phyloP scores from a whole-genome alignment of 2,888 invertebrate species.

The Seira sanloemensis region DNA sequence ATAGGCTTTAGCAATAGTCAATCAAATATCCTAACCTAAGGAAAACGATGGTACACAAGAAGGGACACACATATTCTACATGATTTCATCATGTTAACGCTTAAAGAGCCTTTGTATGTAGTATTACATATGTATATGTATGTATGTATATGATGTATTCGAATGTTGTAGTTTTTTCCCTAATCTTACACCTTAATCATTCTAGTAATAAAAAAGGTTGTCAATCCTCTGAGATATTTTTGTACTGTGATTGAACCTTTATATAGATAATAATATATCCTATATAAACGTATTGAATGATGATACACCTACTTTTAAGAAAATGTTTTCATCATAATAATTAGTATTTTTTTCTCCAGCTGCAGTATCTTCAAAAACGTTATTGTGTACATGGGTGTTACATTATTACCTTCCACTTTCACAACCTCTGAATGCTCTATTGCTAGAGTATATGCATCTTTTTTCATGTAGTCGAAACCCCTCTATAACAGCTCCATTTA shows the following conservation, averaged over 20 bases:
- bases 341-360: conserved; percentile 59
- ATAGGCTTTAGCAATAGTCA: too few species aligned
- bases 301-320: conserved; percentile 28
- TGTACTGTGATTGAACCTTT: conserved; percentile 72
- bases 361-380: too few species aligned
- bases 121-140: background rate
- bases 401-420: background rate
- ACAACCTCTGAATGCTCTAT: conserved; percentile 10
- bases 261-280: conserved; percentile 34
- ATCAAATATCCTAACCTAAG: too few species aligned
- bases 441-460: too few species aligned
- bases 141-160: conserved; percentile 14
- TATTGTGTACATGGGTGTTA: too few species aligned
- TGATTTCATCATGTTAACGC: background rate
- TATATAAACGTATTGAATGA: conserved; percentile 44
- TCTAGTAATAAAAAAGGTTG: conserved; percentile 69
- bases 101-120: background rate
- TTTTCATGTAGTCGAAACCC: too few species aligned
- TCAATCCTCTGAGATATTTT: conserved; percentile 73
- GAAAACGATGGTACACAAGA: conserved; percentile 37
- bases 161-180: conserved; percentile 14
- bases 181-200: too few species aligned
- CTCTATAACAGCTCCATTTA: too few species aligned
- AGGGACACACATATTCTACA: conserved; percentile 20
- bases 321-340: too few species aligned